Conservation (phyloP, 2,113 vertebrate genomes). For the Gopherus flavomarginatus region DNA sequence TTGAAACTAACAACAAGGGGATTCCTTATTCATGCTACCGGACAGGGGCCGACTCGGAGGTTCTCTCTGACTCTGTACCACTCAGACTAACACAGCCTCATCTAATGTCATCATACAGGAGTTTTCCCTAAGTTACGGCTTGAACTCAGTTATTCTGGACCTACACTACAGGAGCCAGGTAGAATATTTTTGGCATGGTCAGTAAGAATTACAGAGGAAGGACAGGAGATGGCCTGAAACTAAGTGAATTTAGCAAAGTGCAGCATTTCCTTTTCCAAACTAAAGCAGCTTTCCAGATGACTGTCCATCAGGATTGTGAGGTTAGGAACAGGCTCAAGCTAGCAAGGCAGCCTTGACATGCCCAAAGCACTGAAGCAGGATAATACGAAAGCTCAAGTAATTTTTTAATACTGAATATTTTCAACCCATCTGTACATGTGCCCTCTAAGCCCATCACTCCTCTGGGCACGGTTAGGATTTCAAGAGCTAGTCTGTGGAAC, state of each 20-base stretch:
- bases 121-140: background rate
- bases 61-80: background rate
- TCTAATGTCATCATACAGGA: background rate
- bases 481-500: fast-evolving
- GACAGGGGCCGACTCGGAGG: background rate
- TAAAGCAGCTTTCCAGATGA: background rate
- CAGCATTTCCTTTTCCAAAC: background rate
- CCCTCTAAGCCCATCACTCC: background rate
- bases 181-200: background rate
- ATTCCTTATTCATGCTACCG: background rate
- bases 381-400: background rate
- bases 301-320: background rate
- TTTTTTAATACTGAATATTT: fast-evolving
- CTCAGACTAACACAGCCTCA: background rate
- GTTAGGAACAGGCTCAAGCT: background rate
- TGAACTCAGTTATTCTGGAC: background rate
- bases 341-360: background rate
- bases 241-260: background rate
- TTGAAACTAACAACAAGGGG: background rate
- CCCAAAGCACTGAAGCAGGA: background rate
- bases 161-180: background rate
- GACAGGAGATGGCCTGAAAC: background rate
- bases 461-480: background rate
- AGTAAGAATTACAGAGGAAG: background rate
- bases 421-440: fast-evolving